A percentile compares a stretch with the other conserved stretches of the same genome.
phyloP scores from a whole-genome alignment of 2,888 invertebrate species.

The Mayetiola destructor region DNA sequence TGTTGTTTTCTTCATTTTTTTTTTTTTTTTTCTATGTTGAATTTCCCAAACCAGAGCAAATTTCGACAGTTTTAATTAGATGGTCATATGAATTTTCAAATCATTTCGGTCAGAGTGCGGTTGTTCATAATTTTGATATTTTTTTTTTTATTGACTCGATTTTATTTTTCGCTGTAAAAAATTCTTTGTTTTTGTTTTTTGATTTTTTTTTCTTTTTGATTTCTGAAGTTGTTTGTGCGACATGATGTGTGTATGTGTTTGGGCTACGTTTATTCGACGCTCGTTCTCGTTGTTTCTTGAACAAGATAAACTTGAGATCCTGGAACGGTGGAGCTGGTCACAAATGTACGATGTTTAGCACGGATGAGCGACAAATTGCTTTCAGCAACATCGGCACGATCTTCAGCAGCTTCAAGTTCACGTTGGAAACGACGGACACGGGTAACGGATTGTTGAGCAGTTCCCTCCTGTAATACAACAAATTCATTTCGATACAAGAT shows the following conservation, averaged over 20 bases:
- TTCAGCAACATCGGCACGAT: constrained; percentile 89
- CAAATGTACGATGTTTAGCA: constrained; percentile 96
- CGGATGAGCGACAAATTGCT: constrained; percentile 88
- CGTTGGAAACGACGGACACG: constrained; percentile 96
- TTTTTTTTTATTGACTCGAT: not conserved
- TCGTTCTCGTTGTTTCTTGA: constrained; percentile 59
- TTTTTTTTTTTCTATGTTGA: not conserved
- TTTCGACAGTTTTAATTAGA: too few relatives aligned
- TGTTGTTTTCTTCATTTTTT: not conserved
- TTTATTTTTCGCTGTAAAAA: constrained; percentile 4
- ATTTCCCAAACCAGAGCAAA: too few relatives aligned
- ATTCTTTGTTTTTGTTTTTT: not conserved
- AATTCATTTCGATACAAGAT: not conserved
- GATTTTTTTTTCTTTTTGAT: not conserved
- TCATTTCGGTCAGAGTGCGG: too few relatives aligned
- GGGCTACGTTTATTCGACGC: constrained; percentile 17
- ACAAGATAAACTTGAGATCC: constrained; percentile 84
- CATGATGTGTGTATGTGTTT: not conserved
- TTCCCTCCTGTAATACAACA: constrained; percentile 53
- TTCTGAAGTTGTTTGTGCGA: not conserved
- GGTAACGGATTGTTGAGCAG: constrained; percentile 83
- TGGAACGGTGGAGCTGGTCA: constrained; percentile 84
- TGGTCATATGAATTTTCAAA: too few relatives aligned
- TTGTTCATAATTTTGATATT: not conserved
- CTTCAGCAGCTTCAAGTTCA: constrained; percentile 93